Conservation (phyloP, 1,140 invertebrate genomes). For the Papilio aristodemus region DNA sequence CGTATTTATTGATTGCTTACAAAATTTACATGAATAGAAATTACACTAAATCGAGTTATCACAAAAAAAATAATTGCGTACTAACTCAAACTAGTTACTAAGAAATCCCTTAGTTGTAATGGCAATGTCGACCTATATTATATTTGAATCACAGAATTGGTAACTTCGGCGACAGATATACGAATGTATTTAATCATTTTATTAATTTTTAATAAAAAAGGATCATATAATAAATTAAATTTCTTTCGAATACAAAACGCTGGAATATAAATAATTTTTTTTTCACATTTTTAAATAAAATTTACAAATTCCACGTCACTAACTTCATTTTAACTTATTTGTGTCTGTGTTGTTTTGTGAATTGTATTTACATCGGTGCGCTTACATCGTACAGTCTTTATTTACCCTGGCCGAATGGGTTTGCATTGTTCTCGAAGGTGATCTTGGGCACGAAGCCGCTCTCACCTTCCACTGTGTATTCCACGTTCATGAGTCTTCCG, state of each 20-base stretch:
- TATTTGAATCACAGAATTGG: conserved; percentile 31
- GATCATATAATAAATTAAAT: background rate
- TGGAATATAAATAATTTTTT: background rate
- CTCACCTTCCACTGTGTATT: conserved; percentile 84
- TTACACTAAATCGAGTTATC: conserved; percentile 39
- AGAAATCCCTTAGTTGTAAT: conserved; percentile 39
- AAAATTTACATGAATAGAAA: conserved; percentile 43
- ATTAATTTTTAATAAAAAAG: conserved; percentile 3
- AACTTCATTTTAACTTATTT: background rate
- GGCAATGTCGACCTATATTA: conserved; percentile 41
- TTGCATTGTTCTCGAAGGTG: conserved; percentile 82
- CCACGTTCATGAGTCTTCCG: conserved; percentile 85
- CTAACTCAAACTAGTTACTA: conserved; percentile 35
- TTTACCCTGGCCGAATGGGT: conserved; percentile 75
- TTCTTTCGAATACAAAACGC: background rate
- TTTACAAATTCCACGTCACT: background rate
- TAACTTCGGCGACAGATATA: conserved; percentile 17
- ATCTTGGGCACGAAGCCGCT: conserved; percentile 86
- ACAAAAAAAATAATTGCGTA: conserved; percentile 35
- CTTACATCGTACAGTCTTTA: conserved; percentile 38
- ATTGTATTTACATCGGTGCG: conserved; percentile 8
- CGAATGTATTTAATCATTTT: background rate
- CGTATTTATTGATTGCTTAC: conserved; percentile 45
- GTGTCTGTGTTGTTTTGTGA: background rate
- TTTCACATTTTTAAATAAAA: background rate